Evolutionary conservation across 2,113 vertebrate species (phyloP), one percentile per base, ranked within the genome.

Genomic region (western clawed frog (Xenopus tropicalis)): DNA sequence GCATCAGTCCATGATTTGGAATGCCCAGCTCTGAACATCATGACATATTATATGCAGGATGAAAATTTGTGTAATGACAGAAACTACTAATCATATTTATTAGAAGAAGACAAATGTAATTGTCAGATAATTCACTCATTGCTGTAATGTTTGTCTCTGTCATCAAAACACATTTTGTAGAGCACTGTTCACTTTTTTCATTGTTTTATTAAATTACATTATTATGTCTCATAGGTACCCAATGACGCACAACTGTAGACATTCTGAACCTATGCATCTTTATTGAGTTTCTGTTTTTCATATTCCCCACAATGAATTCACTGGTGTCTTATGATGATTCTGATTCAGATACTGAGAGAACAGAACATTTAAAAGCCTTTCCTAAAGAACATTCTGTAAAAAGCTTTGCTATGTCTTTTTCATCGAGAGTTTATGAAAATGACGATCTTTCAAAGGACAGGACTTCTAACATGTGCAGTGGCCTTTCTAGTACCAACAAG

Each of bases 271-370:
- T n/a, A 56, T 82, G 79, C 78, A 13, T 1, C 14, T 46, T 14
- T 20, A 25, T 77, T 78, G 3, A 63, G 52, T 10, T 74, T 43
- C 57, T 1, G 0, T 68, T 74, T 19, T 69, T 52, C 54, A 71
- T 76, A 42, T 65, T 71, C 54, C 23, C 63, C 67, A 52, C 68
- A 71, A 96, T 98, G 96, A 89, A 86, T 69, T 93, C 93, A 0
- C 79, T 99, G 78, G 97, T 98, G 82, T 91, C 91, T 46, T 99
- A 98, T 72, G 95, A 96, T 3, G 93, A 96, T 70, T 99, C 96
- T 3, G 95, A 94, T 71, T 90, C 92, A 1, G 44, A 46, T 46
- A 5, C 25, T 6, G 95, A 95, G 66, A 14, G 44, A 2, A 78
- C 88, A 37, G 93, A 95, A 76, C 51, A 70, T 10, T 4, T 10